phyloP scores from a whole-genome alignment of 2,888 invertebrate genomes.

The Drosophila sordidula region DNA sequence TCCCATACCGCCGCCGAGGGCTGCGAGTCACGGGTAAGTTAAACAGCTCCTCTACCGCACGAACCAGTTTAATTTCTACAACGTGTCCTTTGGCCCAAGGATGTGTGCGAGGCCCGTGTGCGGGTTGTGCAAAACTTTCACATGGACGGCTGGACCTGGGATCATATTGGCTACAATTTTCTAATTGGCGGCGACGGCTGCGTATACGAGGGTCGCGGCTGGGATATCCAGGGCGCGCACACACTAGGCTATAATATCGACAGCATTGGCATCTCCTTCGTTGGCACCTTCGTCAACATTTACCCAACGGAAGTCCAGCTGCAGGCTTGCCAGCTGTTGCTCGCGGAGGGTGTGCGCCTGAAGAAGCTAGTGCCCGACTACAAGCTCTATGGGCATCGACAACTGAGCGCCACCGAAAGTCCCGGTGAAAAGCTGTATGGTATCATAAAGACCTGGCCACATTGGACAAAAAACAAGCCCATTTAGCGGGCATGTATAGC shows the following conservation, averaged over 20 bases:
- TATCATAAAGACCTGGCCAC: conserved; percentile 89
- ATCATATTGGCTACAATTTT: conserved; percentile 92
- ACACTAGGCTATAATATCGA: conserved; percentile 88
- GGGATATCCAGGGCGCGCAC: conserved; percentile 90
- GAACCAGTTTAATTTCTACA: not conserved
- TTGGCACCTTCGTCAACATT: conserved; percentile 88
- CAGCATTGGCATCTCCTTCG: conserved; percentile 90
- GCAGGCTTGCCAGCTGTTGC: conserved; percentile 87
- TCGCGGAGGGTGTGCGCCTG: conserved; percentile 87
- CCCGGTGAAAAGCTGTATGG: conserved; percentile 89
- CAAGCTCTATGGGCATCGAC: conserved; percentile 89
- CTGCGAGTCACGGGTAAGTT: conserved; percentile 86
- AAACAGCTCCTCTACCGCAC: not conserved
- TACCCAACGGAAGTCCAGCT: conserved; percentile 87
- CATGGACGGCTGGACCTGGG: conserved; percentile 88
- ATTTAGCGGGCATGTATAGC: conserved; percentile 6
- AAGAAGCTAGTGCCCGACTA: conserved; percentile 88
- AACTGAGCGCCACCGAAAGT: conserved; percentile 89
- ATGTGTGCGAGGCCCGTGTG: conserved; percentile 86
- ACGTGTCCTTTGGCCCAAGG: conserved; percentile 77
- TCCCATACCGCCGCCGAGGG: conserved; percentile 89
- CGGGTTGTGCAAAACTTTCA: conserved; percentile 87
- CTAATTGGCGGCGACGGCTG: conserved; percentile 91
- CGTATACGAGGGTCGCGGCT: conserved; percentile 90
- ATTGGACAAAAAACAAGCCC: conserved; percentile 84